Conservation (phyloP, 2,797 vertebrate species). For the Micromesistius poutassou region DNA sequence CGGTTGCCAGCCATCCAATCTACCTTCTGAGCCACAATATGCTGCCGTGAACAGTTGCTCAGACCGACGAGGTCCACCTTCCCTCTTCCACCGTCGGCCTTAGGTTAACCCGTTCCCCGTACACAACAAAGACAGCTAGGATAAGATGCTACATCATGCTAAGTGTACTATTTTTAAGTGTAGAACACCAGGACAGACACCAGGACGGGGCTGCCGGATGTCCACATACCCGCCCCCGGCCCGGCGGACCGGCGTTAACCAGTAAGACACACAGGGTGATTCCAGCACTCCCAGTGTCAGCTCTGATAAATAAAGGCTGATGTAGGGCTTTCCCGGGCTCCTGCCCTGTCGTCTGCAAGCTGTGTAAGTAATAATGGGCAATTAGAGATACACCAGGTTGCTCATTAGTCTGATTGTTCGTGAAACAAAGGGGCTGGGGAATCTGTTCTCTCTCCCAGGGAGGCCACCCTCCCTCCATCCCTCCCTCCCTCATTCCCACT, state of each 20-base stretch:
- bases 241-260: constrained; percentile 40
- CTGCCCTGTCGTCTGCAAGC: constrained; percentile 48
- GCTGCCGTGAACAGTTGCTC: constrained; percentile 2
- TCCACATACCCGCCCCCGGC: too few species aligned
- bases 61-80: constrained; percentile 22
- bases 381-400: constrained; percentile 53
- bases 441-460: constrained; percentile 28
- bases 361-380: constrained; percentile 59
- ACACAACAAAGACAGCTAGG: too few species aligned
- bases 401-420: constrained; percentile 50
- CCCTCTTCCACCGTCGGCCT: not conserved
- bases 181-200: too few species aligned
- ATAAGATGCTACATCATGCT: too few species aligned
- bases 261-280: constrained; percentile 51
- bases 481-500: constrained; percentile 3
- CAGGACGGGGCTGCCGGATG: too few species aligned
- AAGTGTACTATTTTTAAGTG: too few species aligned
- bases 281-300: constrained; percentile 58
- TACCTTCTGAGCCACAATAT: too few species aligned
- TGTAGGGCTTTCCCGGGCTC: constrained; percentile 57
- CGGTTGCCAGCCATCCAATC: too few species aligned
- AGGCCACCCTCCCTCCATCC: not conserved
- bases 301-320: constrained; percentile 75
- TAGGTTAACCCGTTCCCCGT: too few species aligned
- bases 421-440: constrained; percentile 40